Conservation (phyloP, 2,797 vertebrate species). For the Oreonectes daqikongensis region DNA sequence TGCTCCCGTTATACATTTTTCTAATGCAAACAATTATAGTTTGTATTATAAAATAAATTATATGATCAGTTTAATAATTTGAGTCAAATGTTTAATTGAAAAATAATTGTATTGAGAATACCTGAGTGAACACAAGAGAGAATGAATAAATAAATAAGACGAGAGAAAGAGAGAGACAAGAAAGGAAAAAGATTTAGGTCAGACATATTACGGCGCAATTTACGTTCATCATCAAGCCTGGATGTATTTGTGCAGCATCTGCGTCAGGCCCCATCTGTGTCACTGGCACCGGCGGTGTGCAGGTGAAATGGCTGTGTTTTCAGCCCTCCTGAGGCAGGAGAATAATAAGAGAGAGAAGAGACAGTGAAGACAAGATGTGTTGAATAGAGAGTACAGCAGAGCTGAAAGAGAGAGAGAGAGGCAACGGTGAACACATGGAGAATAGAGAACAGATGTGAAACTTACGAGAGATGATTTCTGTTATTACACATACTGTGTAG, state of each 20-base stretch:
- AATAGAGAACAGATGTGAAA: neutral
- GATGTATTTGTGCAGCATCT: constrained; percentile 63
- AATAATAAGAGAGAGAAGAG: neutral
- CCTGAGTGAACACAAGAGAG: neutral
- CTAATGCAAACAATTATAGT: too few species aligned
- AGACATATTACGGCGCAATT: constrained; percentile 74
- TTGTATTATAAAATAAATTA: neutral
- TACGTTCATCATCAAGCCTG: constrained; percentile 66
- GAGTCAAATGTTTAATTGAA: neutral
- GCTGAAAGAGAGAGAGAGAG: neutral
- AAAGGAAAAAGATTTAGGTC: constrained; percentile 40
- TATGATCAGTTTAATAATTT: neutral
- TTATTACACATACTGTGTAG: constrained; percentile 22
- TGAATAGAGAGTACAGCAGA: constrained; percentile 3
- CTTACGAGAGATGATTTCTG: constrained; percentile 19
- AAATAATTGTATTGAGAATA: neutral
- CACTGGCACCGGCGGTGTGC: constrained; percentile 1
- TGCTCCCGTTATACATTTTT: neutral
- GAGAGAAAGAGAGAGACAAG: constrained; percentile 12
- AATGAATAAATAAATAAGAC: constrained; percentile 35
- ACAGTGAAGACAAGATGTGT: constrained; percentile 6
- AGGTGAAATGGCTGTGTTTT: constrained; percentile 30
- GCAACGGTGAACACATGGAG: neutral
- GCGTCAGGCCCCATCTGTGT: constrained; percentile 58
- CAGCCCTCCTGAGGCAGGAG: constrained; percentile 12